phyloP scores from a whole-genome alignment of 2,113 vertebrate genomes.

The Anguilla japonica region DNA sequence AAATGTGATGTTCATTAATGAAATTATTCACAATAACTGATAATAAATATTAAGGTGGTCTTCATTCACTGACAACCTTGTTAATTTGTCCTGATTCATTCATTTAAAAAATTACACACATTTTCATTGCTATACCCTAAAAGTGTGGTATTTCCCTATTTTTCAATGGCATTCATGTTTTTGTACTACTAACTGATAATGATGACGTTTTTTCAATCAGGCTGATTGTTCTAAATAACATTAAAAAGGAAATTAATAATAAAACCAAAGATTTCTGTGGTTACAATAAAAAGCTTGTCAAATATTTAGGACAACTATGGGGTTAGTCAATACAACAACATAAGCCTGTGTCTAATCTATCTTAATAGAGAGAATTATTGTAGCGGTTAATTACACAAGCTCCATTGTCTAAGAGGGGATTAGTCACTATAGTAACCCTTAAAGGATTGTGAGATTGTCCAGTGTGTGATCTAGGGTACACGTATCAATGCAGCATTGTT shows the following conservation, averaged over 20 bases:
- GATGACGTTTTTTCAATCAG: neutral
- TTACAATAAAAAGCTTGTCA: neutral
- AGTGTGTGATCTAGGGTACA: conserved; percentile 34
- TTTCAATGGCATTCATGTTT: neutral
- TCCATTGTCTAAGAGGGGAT: conserved; percentile 48
- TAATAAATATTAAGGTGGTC: no score
- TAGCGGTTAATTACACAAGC: conserved; percentile 44
- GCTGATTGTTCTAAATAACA: neutral
- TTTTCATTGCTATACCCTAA: neutral
- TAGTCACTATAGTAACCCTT: conserved; percentile 53
- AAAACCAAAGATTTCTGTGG: neutral
- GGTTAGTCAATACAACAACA: conserved; percentile 33
- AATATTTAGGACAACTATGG: conserved; percentile 4
- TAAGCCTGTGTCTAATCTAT: conserved; percentile 34
- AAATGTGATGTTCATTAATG: no score
- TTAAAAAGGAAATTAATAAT: neutral
- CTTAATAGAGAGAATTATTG: conserved; percentile 41
- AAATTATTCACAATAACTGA: no score
- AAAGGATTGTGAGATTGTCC: conserved; percentile 35
- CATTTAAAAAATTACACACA: neutral
- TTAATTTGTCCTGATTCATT: neutral
- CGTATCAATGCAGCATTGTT: conserved; percentile 57
- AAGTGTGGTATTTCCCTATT: no score
- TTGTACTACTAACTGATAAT: neutral
- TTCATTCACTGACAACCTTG: neutral